Percentiles rank a stretch among this genome's conserved stretches.
These are phyloP conservation scores for Apostichopus japonicus DNA, from an alignment of 35 echinoderm and acorn worm genomes.

Conservation along the genomic window DNA sequence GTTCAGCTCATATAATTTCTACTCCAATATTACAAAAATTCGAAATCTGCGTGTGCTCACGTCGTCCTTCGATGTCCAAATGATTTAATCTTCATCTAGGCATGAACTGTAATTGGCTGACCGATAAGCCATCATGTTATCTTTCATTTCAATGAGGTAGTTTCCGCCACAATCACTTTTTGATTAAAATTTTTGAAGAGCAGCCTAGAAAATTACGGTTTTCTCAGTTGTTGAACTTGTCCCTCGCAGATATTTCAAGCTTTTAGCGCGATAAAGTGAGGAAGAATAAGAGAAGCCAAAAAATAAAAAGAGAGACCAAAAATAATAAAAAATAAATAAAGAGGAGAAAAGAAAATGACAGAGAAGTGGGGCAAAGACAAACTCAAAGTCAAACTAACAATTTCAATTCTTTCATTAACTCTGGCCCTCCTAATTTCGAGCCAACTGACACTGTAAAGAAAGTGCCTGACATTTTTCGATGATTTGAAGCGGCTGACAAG, in stretches of 20 bases:
- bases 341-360: background rate
- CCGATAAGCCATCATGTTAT: background rate
- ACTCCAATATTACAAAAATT: no score
- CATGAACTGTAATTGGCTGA: background rate
- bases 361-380: background rate
- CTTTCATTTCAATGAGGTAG: background rate
- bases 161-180: background rate
- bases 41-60: no score
- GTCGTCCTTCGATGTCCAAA: no score
- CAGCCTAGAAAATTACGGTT: background rate
- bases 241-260: background rate
- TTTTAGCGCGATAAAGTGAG: background rate
- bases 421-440: no score
- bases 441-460: no score
- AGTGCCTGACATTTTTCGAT: no score
- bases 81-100: no score
- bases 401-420: no score
- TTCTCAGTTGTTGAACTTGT: background rate
- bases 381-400: no score
- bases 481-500: no score
- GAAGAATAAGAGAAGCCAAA: background rate
- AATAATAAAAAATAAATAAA: background rate
- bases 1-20: no score
- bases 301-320: background rate
- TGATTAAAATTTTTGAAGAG: background rate